A percentile compares a stretch with the other conserved stretches of the same genome.
Conservation (phyloP, 2,113 vertebrate genomes). For the Chelonoidis abingdonii region DNA sequence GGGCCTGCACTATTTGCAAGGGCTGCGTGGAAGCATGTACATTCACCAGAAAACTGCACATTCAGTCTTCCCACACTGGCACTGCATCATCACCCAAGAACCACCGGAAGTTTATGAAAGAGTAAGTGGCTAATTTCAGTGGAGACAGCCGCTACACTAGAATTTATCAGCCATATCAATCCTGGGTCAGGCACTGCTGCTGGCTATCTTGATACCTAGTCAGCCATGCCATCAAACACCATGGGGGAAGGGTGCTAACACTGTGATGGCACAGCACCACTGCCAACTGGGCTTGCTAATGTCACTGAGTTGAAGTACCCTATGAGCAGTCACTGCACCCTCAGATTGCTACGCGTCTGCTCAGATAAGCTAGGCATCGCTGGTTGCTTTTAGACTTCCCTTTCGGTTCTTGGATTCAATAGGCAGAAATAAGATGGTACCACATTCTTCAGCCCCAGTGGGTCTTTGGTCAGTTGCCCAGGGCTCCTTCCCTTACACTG, state of each 20-base stretch:
- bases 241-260: neutral
- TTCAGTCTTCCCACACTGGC: neutral
- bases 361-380: neutral
- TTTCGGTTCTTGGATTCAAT: neutral
- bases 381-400: neutral
- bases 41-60: neutral
- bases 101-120: neutral
- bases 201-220: neutral
- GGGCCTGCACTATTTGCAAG: neutral
- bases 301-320: neutral
- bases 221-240: neutral
- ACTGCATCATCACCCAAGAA: neutral
- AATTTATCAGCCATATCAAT: neutral
- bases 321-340: neutral
- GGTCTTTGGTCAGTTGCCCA: neutral
- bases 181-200: neutral
- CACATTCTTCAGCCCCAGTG: neutral
- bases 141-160: neutral
- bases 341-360: neutral
- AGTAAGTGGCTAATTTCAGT: neutral
- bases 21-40: neutral
- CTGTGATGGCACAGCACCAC: neutral
- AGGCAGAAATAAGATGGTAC: neutral
- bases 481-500: neutral
- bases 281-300: neutral